Base-by-base conservation (phyloP, 2,797 vertebrate species). In the Phataginus tricuspis region DNA sequence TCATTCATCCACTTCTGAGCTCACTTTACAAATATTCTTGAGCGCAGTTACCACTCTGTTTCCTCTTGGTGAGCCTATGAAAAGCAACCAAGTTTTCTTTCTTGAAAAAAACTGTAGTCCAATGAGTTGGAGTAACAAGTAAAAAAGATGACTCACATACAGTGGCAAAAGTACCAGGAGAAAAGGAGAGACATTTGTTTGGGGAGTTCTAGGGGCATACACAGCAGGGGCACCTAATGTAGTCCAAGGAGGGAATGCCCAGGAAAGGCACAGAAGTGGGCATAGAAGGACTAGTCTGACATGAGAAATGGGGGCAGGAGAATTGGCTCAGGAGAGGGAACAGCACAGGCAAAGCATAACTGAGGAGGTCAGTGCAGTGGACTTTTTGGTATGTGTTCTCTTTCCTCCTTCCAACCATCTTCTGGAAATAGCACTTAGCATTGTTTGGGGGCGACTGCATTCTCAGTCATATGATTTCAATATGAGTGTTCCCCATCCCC, bases 361-460 rank as follows among this genome's bases (percentile, higher is more conserved):
- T 0, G 27, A 27, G 5, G 7, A 66, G 13, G n/a, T 5, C 12
- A 1, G 31, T 1, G 4, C 1, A 0, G 15, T 2, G 21, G n/a
- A 19, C 4, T 19, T 74, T 1, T 42, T 31, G 39, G 16, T 7
- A 0, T 23, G 37, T 31, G 27, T 12, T n/a, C 7, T 45, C 34
- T 42, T 39, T 34, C 61, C 34, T 53, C 39, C 3, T 42, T 1
- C 10, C 25, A 10, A 7, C 13, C 8, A 0, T 45, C 39, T 37
- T 37, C 61, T 45, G 39, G 19, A 69, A n/a, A 16, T 4, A 77
- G 10, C n/a, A 11, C 7, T 66, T 5, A 42, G 42, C 69, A 2
- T 12, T 27, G 16, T 37, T 64, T 34, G 12, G 15, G 31, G 45
- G 9, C 10, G 0, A 16, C 2, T 34, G 18, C 42, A 5, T 55